Evolutionary conservation across 2,113 vertebrate genomes (phyloP).

Genomic region (Phasianus colchicus): DNA sequence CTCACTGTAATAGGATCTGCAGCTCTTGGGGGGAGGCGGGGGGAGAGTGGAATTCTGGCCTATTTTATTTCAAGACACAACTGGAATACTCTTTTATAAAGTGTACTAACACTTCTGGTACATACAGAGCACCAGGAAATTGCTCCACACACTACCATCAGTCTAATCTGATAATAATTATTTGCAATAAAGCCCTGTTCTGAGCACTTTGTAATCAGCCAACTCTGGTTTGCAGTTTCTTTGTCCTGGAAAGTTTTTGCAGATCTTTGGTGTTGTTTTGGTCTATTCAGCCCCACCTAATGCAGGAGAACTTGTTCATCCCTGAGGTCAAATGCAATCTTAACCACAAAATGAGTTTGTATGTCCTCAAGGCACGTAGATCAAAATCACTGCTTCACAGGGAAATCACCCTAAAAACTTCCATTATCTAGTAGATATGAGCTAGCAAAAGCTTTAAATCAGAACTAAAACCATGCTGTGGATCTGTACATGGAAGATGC

Average conservation of each 20-base stretch:
- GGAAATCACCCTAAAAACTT: neutral
- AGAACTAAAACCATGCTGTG: neutral
- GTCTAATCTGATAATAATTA: neutral
- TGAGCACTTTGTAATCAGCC: neutral
- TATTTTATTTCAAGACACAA: neutral
- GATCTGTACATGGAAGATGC: neutral
- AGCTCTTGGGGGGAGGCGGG: neutral
- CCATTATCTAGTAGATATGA: too few species aligned
- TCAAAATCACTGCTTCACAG: neutral
- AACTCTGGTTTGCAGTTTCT: neutral
- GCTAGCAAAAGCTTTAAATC: neutral
- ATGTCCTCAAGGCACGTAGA: neutral
- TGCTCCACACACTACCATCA: fast-evolving
- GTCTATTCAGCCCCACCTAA: neutral
- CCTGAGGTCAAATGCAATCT: neutral
- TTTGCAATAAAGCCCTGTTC: neutral
- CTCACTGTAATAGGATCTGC: neutral
- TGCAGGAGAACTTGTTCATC: neutral
- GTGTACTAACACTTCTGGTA: neutral
- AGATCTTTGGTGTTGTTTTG: neutral
- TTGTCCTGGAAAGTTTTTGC: neutral
- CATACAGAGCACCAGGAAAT: neutral
- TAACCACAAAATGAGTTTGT: neutral
- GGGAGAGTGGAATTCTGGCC: neutral
- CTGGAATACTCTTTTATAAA: neutral